Evolutionary conservation across 1,140 invertebrate species (phyloP).

Genomic region (Cotesia vestalis): DNA sequence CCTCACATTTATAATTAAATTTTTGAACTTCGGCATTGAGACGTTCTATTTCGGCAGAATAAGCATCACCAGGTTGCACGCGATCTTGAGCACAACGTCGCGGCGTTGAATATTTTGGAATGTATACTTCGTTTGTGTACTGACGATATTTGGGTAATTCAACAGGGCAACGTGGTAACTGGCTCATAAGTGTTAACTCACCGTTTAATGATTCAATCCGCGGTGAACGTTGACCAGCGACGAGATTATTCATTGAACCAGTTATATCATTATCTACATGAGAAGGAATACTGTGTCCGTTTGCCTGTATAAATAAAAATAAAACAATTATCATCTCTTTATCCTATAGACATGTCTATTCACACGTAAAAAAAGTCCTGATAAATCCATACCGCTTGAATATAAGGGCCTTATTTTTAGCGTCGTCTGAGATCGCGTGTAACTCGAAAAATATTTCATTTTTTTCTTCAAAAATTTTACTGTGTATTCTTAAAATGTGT

Average conservation of each 20-base stretch:
- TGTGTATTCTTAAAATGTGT: too few species aligned
- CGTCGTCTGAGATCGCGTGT: too few species aligned
- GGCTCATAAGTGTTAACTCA: constrained; percentile 57
- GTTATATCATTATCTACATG: constrained; percentile 54
- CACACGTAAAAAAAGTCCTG: too few species aligned
- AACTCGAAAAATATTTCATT: too few species aligned
- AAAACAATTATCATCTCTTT: constrained; percentile 28
- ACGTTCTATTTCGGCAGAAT: constrained; percentile 43
- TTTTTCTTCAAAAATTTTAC: too few species aligned
- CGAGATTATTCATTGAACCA: constrained; percentile 61
- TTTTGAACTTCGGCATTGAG: constrained; percentile 48
- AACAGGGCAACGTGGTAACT: constrained; percentile 45
- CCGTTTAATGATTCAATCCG: constrained; percentile 62
- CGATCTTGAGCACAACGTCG: constrained; percentile 49
- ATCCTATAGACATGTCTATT: neutral
- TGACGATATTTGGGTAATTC: constrained; percentile 49
- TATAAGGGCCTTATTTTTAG: too few species aligned
- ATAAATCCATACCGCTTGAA: too few species aligned
- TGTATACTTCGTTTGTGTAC: constrained; percentile 48
- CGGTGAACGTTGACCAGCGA: constrained; percentile 55
- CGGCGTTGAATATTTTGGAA: constrained; percentile 43
- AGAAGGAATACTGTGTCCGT: constrained; percentile 54
- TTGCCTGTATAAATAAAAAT: constrained; percentile 47
- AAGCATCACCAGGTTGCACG: constrained; percentile 43
- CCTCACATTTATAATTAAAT: constrained; percentile 57